Evolutionary conservation across 2,888 invertebrate genomes (phyloP), one percentile per base, ranked within the genome.

Genomic region (Polyploca ridens): DNA sequence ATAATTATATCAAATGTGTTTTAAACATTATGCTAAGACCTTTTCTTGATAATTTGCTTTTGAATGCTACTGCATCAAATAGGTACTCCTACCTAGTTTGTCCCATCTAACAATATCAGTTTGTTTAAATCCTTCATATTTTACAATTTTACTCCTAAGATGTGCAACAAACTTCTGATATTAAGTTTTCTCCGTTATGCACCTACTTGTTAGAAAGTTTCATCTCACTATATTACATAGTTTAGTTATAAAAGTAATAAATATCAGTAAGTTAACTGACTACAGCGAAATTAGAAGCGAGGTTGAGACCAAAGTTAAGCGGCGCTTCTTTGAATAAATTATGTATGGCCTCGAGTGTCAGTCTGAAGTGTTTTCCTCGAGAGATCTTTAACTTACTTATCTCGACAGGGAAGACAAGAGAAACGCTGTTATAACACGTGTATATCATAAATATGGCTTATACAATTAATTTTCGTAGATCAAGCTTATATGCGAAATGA

Each of bases 141-240:
- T 46, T 49, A 1, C 49, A 49, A 49, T 49, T 49, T 49, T 7
- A 7, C n/a, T 46, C 14, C 14, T 46, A 46, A 46, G 46, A 46
- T 46, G n/a, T n/a, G 4, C 46, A 67, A 67, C 66, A 63, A 74
- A 73, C 67, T 73, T 73, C 59, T 64, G 11, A 66, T 70, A 64
- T 69, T 63, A 67, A 70, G 71, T 73, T 76, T 74, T 74, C 71
- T 72, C 71, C 69, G 69, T 72, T 16, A 7, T 16, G 7, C 11
- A 38, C 38, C 8, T 38, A 38, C 16, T 49, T 49, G n/a, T n/a
- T 16, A 16, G 5, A 49, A 49, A 49, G 16, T 49, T 49, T 49
- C 7, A 49, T 49, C 49, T 16, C 49, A 49, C 49, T 49, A 16
- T 16, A 49, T 49, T 49, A 16, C 49, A 49, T 60, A 60, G 58